Evolutionary conservation across 2,888 invertebrate genomes (phyloP).

Genomic region (Agriotes lineatus): DNA sequence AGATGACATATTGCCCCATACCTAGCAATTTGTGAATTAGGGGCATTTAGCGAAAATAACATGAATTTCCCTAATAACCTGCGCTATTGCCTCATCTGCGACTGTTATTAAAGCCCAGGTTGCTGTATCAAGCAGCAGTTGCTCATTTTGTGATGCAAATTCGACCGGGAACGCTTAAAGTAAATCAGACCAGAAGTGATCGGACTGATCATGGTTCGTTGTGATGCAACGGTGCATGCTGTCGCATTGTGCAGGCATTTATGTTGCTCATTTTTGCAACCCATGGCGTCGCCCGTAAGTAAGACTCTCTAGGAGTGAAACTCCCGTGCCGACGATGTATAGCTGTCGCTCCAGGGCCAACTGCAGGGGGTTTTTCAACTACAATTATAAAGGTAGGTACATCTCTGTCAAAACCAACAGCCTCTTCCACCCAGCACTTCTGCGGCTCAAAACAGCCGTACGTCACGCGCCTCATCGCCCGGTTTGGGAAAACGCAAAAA

Average conservation of each 20-base stretch:
- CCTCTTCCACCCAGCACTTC: constrained; percentile 14
- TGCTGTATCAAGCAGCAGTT: constrained; percentile 29
- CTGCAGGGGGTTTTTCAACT: constrained; percentile 57
- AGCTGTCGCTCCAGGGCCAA: constrained; percentile 49
- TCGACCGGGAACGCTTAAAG: constrained; percentile 29
- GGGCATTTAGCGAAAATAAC: not conserved
- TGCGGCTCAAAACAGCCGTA: not conserved
- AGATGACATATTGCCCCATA: not conserved
- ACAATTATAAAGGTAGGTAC: constrained; percentile 58
- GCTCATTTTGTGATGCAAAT: constrained; percentile 42
- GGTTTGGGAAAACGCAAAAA: no score
- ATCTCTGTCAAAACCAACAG: constrained; percentile 46
- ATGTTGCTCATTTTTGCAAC: constrained; percentile 44
- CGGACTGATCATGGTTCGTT: constrained; percentile 44
- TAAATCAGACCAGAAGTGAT: constrained; percentile 41
- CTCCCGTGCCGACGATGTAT: constrained; percentile 35
- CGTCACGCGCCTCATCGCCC: no score
- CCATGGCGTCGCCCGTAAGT: constrained; percentile 33
- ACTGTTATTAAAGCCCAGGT: not conserved
- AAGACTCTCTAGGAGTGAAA: constrained; percentile 36
- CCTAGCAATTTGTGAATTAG: not conserved
- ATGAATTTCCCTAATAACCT: not conserved
- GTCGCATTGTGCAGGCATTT: constrained; percentile 43
- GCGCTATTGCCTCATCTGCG: not conserved
- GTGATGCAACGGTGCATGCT: constrained; percentile 52